These are phyloP conservation scores for Oenanthe oenanthe DNA, from an alignment of 2,113 vertebrate genomes.

Conservation along the genomic window DNA sequence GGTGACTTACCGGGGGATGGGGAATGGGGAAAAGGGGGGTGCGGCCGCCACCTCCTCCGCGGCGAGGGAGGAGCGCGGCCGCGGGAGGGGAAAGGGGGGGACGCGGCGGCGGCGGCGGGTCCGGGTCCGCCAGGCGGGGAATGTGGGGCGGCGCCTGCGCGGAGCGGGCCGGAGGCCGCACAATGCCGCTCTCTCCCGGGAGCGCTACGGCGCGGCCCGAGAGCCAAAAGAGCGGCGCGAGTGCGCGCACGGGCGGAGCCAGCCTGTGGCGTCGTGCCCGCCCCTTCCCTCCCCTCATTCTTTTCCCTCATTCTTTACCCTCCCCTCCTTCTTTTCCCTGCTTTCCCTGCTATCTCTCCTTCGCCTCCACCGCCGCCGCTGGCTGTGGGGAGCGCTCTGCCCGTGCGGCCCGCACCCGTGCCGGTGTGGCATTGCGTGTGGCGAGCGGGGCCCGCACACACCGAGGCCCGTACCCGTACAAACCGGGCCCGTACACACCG, in stretches of 20 bases:
- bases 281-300: neutral
- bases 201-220: conserved; percentile 6
- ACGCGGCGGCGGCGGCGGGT: neutral
- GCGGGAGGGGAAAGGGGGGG: neutral
- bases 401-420: neutral
- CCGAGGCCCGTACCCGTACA: too few relatives aligned
- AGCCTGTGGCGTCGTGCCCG: neutral
- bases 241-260: neutral
- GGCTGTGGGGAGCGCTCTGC: neutral
- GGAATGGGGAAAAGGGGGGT: neutral
- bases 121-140: conserved; percentile 18
- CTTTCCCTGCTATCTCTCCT: too few relatives aligned
- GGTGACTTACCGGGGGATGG: neutral
- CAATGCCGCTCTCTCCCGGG: conserved; percentile 52
- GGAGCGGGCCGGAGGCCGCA: neutral
- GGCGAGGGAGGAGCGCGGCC: neutral
- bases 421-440: rapidly evolving
- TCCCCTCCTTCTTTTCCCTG: too few relatives aligned
- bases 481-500: too few relatives aligned
- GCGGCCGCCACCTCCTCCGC: neutral
- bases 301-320: too few relatives aligned
- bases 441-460: neutral
- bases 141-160: conserved; percentile 30
- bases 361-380: rapidly evolving
- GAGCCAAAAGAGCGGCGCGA: neutral